Base-by-base conservation (phyloP, 2,113 vertebrate genomes). In the Grus americana region DNA sequence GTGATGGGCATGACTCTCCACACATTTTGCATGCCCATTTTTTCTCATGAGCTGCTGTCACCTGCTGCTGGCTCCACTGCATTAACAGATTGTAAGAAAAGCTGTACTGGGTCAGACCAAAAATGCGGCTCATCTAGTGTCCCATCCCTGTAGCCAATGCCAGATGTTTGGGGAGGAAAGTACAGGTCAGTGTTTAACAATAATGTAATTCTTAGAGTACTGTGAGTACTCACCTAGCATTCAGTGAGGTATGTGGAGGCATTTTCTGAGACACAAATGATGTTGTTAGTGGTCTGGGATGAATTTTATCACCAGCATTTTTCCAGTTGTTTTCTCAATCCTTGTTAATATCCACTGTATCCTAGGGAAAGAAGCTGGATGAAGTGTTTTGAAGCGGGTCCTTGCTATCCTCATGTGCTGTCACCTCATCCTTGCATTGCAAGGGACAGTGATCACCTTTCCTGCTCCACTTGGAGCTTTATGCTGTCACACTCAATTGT, bases 41-140 rank as follows among this genome's bases (percentile, higher is more conserved):
- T 22, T 80, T 32, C 17, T 13, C 10, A 1, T 73, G 34, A 63
- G 71, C 67, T 88, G 54, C 36, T 85, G 55, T 73, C 8, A 5
- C 30, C 62, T 72, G n/a, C 75, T 73, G 72, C 55, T 59, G 40
- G 30, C 40, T 81, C 32, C 38, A 22, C 38, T 5, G 5, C n/a
- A 19, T 32, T 79, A 21, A 68, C 24, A 0, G 0, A 38, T 61
- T 4, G 0, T 20, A 34, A 36, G 27, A 84, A 46, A 38, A 42
- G 16, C 68, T 87, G 36, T 36, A 38, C 10, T 71, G 59, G 36
- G 22, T 71, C 42, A 87, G 80, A 57, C 23, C 30, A 26, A 38
- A 89, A 84, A 32, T 23, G 42, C 32, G 70, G 27, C 50, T 81
- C 42, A 14, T 19, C 59, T 30, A 34, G 12, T 62, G 59, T 10